Evolutionary conservation across 2,888 invertebrate genomes (phyloP).

Genomic region (Mythimna albipuncta): DNA sequence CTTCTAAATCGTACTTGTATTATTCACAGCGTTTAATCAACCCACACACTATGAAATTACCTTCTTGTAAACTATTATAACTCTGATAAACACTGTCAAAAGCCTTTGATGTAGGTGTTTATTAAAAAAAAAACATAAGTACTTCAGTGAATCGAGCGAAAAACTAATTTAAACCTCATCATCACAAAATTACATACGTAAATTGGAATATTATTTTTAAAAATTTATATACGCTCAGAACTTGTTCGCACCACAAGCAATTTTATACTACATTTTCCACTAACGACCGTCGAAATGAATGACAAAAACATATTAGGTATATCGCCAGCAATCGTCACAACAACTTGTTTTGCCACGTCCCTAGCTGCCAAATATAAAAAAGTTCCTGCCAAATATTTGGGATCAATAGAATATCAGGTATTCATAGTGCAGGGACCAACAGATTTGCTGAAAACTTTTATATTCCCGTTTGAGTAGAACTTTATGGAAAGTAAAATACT

Average conservation of each 20-base stretch:
- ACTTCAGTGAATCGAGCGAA: neutral
- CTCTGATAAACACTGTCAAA: neutral
- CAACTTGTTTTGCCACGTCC: conserved; percentile 44
- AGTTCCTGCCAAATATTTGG: conserved; percentile 52
- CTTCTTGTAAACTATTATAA: neutral
- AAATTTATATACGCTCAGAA: conserved; percentile 33
- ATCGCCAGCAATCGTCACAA: conserved; percentile 33
- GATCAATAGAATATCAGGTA: conserved; percentile 63
- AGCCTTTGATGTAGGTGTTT: neutral
- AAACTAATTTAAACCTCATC: conserved; percentile 36
- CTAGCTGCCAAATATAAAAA: conserved; percentile 65
- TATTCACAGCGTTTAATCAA: neutral
- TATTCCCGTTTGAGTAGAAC: conserved; percentile 50
- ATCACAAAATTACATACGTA: conserved; percentile 17
- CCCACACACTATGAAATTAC: neutral
- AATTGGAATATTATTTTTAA: conserved; percentile 37
- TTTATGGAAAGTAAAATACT: conserved; percentile 68
- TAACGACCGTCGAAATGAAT: conserved; percentile 21
- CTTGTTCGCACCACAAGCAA: conserved; percentile 25
- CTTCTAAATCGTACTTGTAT: neutral
- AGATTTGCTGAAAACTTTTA: conserved; percentile 61
- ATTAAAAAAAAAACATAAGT: neutral
- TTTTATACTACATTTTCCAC: conserved; percentile 28
- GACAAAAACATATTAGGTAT: conserved; percentile 24
- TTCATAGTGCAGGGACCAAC: conserved; percentile 46